phyloP scores from a whole-genome alignment of 2,797 vertebrate genomes.

The Anabacerthia variegaticeps region DNA sequence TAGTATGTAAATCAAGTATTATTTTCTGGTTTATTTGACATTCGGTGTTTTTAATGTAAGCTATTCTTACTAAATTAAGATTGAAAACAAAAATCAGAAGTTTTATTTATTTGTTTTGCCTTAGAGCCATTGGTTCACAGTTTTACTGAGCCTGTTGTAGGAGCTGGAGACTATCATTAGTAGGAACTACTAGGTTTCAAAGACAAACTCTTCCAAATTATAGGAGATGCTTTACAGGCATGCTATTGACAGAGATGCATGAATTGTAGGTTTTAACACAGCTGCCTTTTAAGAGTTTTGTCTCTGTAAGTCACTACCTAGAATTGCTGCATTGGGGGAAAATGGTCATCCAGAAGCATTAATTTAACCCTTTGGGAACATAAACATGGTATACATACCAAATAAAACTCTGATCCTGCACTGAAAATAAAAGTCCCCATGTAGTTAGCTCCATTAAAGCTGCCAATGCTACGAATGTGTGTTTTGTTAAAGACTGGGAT shows the following conservation, averaged over 20 bases:
- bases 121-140: background rate
- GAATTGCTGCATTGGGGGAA: background rate
- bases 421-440: background rate
- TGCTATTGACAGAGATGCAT: background rate
- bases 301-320: background rate
- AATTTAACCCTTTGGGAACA: background rate
- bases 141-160: background rate
- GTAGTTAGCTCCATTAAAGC: background rate
- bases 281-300: background rate
- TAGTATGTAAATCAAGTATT: background rate
- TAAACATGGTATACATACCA: background rate
- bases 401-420: background rate
- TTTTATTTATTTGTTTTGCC: background rate
- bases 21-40: slow-evolving; percentile 5
- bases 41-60: background rate
- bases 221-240: background rate
- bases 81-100: background rate
- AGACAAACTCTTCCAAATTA: background rate
- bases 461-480: background rate
- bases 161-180: background rate
- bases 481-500: background rate
- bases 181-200: background rate
- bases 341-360: background rate
- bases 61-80: background rate
- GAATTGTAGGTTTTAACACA: background rate